Evolutionary conservation across 2,797 vertebrate genomes (phyloP).

Genomic region (Otus scops): DNA sequence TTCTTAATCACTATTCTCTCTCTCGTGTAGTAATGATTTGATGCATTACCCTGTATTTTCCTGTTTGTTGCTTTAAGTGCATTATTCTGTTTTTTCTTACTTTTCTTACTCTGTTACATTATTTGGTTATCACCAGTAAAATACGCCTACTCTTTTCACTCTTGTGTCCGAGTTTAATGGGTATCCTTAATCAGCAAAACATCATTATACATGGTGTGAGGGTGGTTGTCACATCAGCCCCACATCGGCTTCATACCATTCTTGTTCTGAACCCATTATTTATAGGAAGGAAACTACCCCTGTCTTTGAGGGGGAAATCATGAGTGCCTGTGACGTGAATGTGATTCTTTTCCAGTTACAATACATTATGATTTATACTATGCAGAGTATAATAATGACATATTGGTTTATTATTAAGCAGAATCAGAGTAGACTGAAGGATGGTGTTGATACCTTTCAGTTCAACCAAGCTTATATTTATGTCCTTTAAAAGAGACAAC

Average conservation of each 20-base stretch:
- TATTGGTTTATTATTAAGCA: background rate
- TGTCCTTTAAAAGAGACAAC: background rate
- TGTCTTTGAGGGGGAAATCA: rapidly evolving
- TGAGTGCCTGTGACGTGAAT: background rate
- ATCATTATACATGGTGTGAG: background rate
- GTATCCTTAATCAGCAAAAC: too few species aligned
- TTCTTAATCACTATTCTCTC: too few species aligned
- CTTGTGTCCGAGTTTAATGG: too few species aligned
- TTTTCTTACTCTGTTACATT: too few species aligned
- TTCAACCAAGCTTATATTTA: background rate
- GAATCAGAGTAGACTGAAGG: background rate
- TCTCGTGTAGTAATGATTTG: too few species aligned
- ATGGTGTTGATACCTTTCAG: background rate
- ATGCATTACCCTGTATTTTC: too few species aligned
- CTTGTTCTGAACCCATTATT: background rate
- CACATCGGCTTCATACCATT: background rate
- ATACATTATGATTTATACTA: background rate
- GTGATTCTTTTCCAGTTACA: background rate
- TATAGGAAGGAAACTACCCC: background rate
- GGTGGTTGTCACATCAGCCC: background rate
- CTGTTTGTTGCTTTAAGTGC: too few species aligned
- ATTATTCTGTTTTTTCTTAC: too few species aligned
- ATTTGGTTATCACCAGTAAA: too few species aligned
- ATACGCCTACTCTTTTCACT: too few species aligned
- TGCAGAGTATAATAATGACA: background rate